These are phyloP conservation scores for Procavia capensis DNA, from an alignment of 2,113 vertebrate species.

Conservation along the genomic window DNA sequence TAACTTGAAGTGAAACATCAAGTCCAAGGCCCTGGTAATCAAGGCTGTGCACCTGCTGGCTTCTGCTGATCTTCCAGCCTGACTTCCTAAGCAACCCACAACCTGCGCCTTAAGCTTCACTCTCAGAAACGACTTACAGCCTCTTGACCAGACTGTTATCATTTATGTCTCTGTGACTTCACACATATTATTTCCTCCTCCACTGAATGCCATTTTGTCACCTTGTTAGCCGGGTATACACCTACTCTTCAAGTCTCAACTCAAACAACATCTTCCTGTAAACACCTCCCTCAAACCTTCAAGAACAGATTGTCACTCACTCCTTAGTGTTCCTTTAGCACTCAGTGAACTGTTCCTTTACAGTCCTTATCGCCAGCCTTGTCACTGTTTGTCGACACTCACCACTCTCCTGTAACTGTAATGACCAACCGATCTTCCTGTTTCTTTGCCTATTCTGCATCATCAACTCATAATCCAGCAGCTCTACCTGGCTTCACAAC, in stretches of 20 bases:
- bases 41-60: not conserved
- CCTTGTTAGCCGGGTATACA: constrained; percentile 70
- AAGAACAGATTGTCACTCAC: constrained; percentile 48
- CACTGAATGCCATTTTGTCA: constrained; percentile 65
- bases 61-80: not conserved
- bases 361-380: not conserved
- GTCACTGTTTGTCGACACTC: not conserved
- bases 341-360: not conserved
- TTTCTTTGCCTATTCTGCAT: not conserved
- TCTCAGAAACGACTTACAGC: not conserved
- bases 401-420: not conserved
- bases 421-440: not conserved
- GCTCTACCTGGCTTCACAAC: not conserved
- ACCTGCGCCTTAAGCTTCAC: not conserved
- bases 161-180: constrained; percentile 47
- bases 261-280: constrained; percentile 55
- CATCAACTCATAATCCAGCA: not conserved
- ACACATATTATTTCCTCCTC: constrained; percentile 57
- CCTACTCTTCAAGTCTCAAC: constrained; percentile 47
- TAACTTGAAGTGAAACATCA: not conserved
- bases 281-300: constrained; percentile 58
- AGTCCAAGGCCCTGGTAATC: not conserved
- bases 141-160: not conserved
- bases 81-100: not conserved
- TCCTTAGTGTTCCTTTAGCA: not conserved